phyloP scores from a whole-genome alignment of 2,888 invertebrate species.

The Sipha maydis region DNA sequence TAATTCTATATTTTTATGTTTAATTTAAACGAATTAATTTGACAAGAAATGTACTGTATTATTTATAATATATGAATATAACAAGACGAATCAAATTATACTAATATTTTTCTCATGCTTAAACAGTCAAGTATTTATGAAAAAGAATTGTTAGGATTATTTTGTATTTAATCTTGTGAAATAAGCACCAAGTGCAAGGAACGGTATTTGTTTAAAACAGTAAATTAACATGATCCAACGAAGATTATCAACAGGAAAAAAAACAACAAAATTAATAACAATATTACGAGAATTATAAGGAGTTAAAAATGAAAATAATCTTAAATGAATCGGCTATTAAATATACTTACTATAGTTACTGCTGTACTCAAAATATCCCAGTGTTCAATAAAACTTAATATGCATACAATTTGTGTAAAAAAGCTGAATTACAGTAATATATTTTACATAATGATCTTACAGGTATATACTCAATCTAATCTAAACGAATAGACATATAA shows the following conservation, averaged over 20 bases:
- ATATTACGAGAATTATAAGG: not conserved
- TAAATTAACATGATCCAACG: slow-evolving; percentile 8
- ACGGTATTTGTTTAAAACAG: not conserved
- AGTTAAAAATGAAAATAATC: slow-evolving; percentile 10
- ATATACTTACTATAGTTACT: not conserved
- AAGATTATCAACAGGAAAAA: not conserved
- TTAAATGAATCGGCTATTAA: not conserved
- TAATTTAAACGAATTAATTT: too few relatives aligned
- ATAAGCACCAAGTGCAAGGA: not conserved
- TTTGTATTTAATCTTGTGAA: slow-evolving; percentile 7
- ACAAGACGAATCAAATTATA: not conserved
- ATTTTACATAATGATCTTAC: not conserved
- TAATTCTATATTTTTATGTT: too few relatives aligned
- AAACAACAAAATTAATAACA: not conserved
- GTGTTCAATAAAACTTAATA: not conserved
- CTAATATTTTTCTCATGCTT: not conserved
- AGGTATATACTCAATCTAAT: not conserved
- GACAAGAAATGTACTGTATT: too few relatives aligned
- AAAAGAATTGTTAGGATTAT: slow-evolving; percentile 6
- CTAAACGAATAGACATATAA: too few relatives aligned
- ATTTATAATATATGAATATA: too few relatives aligned
- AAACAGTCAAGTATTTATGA: not conserved
- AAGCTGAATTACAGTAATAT: not conserved
- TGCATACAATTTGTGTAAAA: not conserved
- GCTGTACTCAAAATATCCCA: not conserved